A percentile compares a stretch with the other conserved stretches of the same genome.
Conservation (phyloP, 2,113 vertebrate species). For the Mesembrinibis cayennensis region DNA sequence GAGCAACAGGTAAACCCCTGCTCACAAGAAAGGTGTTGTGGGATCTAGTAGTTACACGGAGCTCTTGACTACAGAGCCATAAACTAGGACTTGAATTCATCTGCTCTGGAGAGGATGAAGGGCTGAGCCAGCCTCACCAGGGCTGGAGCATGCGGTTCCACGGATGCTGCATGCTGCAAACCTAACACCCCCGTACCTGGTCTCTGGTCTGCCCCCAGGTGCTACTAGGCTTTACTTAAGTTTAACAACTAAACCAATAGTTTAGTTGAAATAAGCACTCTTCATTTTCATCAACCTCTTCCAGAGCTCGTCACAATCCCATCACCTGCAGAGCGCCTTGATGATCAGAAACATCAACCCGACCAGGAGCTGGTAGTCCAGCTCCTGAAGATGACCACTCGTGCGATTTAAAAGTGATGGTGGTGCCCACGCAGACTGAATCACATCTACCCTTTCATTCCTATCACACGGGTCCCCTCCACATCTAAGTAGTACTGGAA, state of each 20-base stretch:
- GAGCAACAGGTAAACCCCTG: background rate
- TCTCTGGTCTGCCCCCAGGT: background rate
- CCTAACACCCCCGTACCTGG: no score
- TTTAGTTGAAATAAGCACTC: background rate
- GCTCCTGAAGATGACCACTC: background rate
- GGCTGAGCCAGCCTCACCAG: background rate
- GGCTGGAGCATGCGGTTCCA: rapidly evolving
- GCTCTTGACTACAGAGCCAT: background rate
- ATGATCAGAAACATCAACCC: background rate
- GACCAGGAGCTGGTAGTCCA: background rate
- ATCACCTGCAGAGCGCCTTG: background rate
- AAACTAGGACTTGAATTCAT: background rate
- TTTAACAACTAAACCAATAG: background rate
- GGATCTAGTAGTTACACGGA: background rate
- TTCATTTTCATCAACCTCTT: background rate
- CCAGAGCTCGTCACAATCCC: background rate
- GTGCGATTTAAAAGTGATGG: background rate
- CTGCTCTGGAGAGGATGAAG: background rate
- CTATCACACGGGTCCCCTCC: background rate
- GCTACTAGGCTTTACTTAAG: background rate
- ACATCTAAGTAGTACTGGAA: background rate
- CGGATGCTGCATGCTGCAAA: background rate
- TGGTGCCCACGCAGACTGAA: background rate
- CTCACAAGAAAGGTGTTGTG: rapidly evolving
- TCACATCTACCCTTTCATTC: background rate